These are phyloP conservation scores for Exaiptasia diaphana DNA, from an alignment of 64 coral and sea anemone genomes.

Conservation along the genomic window DNA sequence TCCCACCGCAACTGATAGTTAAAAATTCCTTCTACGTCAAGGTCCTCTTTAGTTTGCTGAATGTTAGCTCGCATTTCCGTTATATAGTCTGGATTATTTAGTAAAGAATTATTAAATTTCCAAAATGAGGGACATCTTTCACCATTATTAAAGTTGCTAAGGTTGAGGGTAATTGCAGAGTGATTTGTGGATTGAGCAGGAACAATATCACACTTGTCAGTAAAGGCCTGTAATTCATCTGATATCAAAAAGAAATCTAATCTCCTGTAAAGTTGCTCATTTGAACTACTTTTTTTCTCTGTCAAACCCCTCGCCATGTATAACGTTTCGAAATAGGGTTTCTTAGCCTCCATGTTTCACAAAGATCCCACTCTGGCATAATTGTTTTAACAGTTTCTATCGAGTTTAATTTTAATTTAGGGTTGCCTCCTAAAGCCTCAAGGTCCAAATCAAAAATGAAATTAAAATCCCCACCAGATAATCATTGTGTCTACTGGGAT, in stretches of 20 bases:
- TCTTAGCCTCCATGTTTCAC: constrained; percentile 42
- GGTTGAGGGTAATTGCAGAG: background rate
- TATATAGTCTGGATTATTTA: constrained; percentile 31
- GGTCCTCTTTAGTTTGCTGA: constrained; percentile 2
- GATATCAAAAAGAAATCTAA: constrained; percentile 13
- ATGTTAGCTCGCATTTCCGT: constrained; percentile 16
- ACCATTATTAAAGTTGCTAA: background rate
- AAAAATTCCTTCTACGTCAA: background rate
- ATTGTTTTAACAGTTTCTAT: background rate
- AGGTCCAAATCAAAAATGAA: background rate
- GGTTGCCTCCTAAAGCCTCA: background rate
- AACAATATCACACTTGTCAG: constrained; percentile 3
- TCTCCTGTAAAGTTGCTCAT: background rate
- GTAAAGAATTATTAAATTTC: constrained; percentile 57
- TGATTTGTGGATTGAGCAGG: background rate
- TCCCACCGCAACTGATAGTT: background rate
- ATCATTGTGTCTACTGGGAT: no score
- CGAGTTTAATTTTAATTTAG: constrained; percentile 1
- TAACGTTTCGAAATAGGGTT: constrained; percentile 23
- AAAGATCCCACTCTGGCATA: background rate
- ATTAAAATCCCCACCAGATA: constrained; percentile 45
- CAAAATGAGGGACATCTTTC: constrained; percentile 33
- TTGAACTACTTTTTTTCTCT: background rate
- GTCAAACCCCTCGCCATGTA: constrained; percentile 9
- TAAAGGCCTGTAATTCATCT: background rate